These are phyloP conservation scores for Pseudococcus viburni DNA, from an alignment of 2,888 invertebrate species.

Conservation along the genomic window DNA sequence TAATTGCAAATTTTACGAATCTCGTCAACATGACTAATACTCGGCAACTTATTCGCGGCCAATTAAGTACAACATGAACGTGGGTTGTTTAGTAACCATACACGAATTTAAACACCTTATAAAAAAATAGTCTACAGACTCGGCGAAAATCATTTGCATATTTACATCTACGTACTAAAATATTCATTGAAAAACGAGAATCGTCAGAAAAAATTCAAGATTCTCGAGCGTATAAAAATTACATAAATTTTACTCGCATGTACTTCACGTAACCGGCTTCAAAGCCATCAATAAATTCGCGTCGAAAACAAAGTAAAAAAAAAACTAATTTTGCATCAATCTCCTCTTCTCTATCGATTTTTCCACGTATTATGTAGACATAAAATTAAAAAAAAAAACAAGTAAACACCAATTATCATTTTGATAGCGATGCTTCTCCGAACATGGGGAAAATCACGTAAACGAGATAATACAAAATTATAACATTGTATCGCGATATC, in stretches of 20 bases:
- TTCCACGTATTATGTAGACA: not conserved
- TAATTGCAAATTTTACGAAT: not conserved
- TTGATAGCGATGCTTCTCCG: not conserved
- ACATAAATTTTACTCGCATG: not conserved
- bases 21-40: not conserved
- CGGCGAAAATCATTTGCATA: not conserved
- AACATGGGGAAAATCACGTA: not conserved
- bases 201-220: not conserved
- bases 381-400: not conserved
- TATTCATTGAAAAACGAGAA: not conserved
- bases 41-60: not conserved
- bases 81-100: not conserved
- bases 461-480: not conserved
- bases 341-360: not conserved
- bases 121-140: not conserved
- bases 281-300: not conserved
- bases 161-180: conserved; percentile 3
- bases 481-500: conserved; percentile 10
- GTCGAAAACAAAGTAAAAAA: not conserved
- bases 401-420: not conserved
- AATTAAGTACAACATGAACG: conserved; percentile 9
- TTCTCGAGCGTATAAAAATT: not conserved
- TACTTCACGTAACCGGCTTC: not conserved
- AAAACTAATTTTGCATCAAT: not conserved
- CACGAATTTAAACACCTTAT: conserved; percentile 2